Conservation (phyloP, 2,113 vertebrate species). For the Erythrocebus patas region DNA sequence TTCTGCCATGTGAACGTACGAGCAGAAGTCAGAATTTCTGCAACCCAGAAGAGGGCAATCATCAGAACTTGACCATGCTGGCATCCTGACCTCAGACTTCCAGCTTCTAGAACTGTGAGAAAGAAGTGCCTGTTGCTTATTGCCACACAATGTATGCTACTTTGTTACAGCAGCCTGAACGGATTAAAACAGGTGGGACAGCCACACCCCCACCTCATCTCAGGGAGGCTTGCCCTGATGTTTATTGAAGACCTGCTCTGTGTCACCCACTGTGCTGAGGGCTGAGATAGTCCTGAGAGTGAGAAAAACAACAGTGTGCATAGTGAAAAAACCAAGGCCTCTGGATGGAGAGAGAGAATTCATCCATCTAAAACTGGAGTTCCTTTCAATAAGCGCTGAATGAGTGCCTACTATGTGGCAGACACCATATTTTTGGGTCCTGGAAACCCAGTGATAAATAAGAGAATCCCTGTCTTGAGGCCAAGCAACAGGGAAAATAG, state of each 20-base stretch:
- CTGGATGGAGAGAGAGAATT: rapidly evolving
- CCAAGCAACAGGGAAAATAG: not conserved
- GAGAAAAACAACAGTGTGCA: not conserved
- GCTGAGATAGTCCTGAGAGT: not conserved
- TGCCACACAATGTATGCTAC: not conserved
- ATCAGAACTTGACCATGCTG: too few species aligned
- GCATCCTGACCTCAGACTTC: not conserved
- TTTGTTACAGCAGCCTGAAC: not conserved
- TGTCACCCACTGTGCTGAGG: not conserved
- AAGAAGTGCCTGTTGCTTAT: not conserved
- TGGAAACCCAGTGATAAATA: not conserved
- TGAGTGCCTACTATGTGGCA: not conserved
- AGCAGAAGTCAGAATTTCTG: not conserved
- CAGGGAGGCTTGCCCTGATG: not conserved
- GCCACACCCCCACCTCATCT: not conserved
- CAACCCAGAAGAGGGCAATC: not conserved
- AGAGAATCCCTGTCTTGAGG: not conserved
- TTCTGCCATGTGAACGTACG: not conserved
- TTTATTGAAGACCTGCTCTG: not conserved
- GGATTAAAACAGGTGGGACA: not conserved
- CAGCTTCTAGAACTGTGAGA: not conserved
- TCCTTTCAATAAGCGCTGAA: not conserved
- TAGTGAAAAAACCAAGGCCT: not conserved
- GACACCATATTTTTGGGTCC: not conserved
- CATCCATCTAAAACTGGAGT: not conserved